Evolutionary conservation across 2,888 invertebrate species (phyloP).

Genomic region (Teleiodes luculella): DNA sequence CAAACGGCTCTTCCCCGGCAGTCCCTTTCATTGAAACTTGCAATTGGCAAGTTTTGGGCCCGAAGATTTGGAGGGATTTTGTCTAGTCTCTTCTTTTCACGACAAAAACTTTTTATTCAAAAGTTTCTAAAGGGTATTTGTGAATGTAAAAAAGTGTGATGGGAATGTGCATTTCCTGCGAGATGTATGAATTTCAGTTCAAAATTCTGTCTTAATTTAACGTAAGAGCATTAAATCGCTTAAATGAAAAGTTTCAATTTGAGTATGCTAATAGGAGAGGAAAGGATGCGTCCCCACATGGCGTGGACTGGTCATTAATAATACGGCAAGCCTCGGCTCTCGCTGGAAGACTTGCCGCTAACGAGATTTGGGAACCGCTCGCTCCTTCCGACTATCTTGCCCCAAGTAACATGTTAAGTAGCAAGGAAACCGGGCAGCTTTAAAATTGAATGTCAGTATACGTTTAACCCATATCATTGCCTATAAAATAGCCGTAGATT

Average conservation of each 20-base stretch:
- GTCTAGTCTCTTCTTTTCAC: constrained; percentile 39
- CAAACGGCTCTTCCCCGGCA: constrained; percentile 49
- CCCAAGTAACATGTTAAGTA: constrained; percentile 9
- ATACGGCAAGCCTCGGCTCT: constrained; percentile 11
- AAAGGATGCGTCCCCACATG: constrained; percentile 23
- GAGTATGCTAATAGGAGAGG: constrained; percentile 26
- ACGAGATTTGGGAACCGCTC: constrained; percentile 18
- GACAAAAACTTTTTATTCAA: constrained; percentile 31
- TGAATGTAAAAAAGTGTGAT: constrained; percentile 20
- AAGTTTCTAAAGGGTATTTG: constrained; percentile 24
- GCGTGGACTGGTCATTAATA: constrained; percentile 19
- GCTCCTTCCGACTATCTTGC: constrained; percentile 11
- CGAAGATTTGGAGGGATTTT: constrained; percentile 54
- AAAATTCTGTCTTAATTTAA: not conserved
- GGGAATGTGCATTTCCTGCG: not conserved
- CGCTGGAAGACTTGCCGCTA: constrained; percentile 11
- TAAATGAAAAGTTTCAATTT: constrained; percentile 28
- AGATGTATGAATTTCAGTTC: not conserved
- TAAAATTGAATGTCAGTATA: constrained; percentile 2
- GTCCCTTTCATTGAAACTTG: constrained; percentile 70
- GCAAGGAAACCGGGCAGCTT: constrained; percentile 5
- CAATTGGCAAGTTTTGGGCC: constrained; percentile 59
- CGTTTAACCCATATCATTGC: no score
- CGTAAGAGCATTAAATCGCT: constrained; percentile 7
- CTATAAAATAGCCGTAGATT: no score